phyloP scores from a whole-genome alignment of 1,140 invertebrate species.

The Odontomachus brunneus region DNA sequence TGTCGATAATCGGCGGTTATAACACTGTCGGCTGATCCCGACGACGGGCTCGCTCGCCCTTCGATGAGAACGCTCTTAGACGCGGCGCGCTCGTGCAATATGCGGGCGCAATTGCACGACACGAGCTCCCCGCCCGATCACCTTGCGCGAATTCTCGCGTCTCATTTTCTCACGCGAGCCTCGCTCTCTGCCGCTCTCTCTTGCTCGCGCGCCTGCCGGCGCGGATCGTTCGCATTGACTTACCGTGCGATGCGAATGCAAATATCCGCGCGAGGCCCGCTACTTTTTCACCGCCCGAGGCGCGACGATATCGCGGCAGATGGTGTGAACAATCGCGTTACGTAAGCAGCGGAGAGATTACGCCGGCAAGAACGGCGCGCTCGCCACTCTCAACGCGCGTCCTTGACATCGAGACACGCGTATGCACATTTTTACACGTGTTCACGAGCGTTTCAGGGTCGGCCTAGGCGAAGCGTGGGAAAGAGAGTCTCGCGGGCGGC shows the following conservation, averaged over 20 bases:
- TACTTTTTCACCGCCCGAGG: slow-evolving; percentile 45
- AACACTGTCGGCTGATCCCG: slow-evolving; percentile 71
- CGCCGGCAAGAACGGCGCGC: too few species aligned
- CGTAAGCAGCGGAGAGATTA: slow-evolving; percentile 39
- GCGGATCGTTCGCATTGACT: slow-evolving; percentile 54
- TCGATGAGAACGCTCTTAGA: slow-evolving; percentile 73
- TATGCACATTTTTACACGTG: not conserved
- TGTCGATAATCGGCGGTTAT: slow-evolving; percentile 74
- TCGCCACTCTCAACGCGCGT: slow-evolving; percentile 11
- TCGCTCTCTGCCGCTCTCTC: slow-evolving; percentile 47
- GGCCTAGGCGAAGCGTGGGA: not conserved
- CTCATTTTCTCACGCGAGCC: slow-evolving; percentile 74
- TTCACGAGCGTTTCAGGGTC: slow-evolving; percentile 15
- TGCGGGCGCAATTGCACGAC: slow-evolving; percentile 60
- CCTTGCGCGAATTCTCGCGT: slow-evolving; percentile 73
- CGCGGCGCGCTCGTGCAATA: slow-evolving; percentile 42
- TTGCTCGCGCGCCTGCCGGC: slow-evolving; percentile 46
- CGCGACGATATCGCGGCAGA: slow-evolving; percentile 50
- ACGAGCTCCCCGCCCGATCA: slow-evolving; percentile 71
- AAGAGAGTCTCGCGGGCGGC: not conserved
- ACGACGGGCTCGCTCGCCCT: slow-evolving; percentile 32
- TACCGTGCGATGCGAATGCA: slow-evolving; percentile 41
- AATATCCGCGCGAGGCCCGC: slow-evolving; percentile 21
- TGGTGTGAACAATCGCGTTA: slow-evolving; percentile 57
- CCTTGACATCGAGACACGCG: slow-evolving; percentile 23